Percentiles rank a stretch among this genome's conserved stretches.
Evolutionary conservation across 2,797 vertebrate species (phyloP).

Genomic region (Eutrigla gurnardus): DNA sequence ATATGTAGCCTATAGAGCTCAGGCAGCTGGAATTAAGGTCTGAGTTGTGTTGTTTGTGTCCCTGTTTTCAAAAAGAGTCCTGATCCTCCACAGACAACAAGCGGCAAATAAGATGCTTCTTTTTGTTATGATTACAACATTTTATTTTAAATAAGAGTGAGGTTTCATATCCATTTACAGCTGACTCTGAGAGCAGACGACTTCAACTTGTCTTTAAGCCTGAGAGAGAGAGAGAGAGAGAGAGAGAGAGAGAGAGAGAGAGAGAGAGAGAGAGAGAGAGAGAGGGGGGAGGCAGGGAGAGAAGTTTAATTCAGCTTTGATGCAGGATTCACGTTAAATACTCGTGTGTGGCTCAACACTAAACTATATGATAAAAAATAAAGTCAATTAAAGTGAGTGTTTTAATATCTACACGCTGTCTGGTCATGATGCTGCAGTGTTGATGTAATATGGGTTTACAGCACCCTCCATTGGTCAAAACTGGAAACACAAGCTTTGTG

Average conservation of each 20-base stretch:
- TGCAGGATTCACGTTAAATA: too few species aligned
- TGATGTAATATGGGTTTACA: constrained; percentile 2
- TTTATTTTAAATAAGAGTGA: background rate
- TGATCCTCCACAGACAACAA: constrained; percentile 23
- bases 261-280: too few species aligned
- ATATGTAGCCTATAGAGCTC: background rate
- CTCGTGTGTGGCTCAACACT: too few species aligned
- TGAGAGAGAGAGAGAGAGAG: background rate
- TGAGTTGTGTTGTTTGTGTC: background rate
- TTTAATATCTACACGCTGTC: background rate
- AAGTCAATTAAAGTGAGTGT: background rate
- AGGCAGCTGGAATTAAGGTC: background rate
- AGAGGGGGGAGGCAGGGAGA: too few species aligned
- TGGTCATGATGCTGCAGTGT: constrained; percentile 28
- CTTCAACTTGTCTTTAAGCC: constrained; percentile 55
- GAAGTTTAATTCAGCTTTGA: too few species aligned
- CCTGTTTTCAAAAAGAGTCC: constrained; percentile 36
- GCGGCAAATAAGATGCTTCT: background rate
- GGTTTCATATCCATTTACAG: background rate
- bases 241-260: too few species aligned
- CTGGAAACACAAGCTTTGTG: background rate
- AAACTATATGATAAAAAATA: too few species aligned
- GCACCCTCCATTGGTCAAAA: constrained; percentile 41
- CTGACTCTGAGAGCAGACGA: constrained; percentile 28
- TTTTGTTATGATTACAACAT: constrained; percentile 20